Percentiles rank a stretch among this genome's conserved stretches.
Conservation (phyloP, 1,140 invertebrate species). For the Cecropterus lyciades region DNA sequence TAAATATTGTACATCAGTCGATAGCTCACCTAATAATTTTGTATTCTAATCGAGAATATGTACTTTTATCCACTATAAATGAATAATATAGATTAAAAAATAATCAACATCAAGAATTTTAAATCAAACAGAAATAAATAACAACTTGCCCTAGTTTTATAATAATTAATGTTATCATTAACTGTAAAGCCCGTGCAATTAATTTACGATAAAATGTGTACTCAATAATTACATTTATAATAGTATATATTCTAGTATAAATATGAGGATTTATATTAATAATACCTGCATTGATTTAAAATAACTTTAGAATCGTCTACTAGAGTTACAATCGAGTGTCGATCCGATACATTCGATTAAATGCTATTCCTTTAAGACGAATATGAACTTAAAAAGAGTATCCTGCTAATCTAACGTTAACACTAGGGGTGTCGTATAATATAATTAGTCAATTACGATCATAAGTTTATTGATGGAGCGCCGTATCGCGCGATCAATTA, state of each 20-base stretch:
- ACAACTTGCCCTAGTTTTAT: conserved; percentile 84
- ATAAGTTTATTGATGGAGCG: conserved; percentile 79
- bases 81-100: conserved; percentile 81
- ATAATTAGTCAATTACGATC: conserved; percentile 86
- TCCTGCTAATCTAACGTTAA: conserved; percentile 77
- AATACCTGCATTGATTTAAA: conserved; percentile 83
- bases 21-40: conserved; percentile 82
- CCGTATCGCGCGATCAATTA: conserved; percentile 54
- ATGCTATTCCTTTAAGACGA: conserved; percentile 69
- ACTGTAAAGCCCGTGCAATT: conserved; percentile 83
- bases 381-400: conserved; percentile 70
- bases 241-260: conserved; percentile 80
- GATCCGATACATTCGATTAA: conserved; percentile 61
- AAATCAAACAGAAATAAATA: conserved; percentile 85
- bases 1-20: conserved; percentile 86
- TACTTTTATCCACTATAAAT: conserved; percentile 83
- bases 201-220: conserved; percentile 75
- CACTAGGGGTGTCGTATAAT: conserved; percentile 82
- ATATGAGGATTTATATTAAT: conserved; percentile 82
- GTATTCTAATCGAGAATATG: conserved; percentile 83
- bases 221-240: conserved; percentile 81
- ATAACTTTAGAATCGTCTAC: conserved; percentile 75
- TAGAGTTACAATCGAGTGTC: conserved; percentile 57
- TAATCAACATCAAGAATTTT: conserved; percentile 82
- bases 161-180: conserved; percentile 83